Evolutionary conservation across 92 coral and sea anemone species (phyloP), one percentile per base, ranked within the genome.

Genomic region (Phenganax marumi): DNA sequence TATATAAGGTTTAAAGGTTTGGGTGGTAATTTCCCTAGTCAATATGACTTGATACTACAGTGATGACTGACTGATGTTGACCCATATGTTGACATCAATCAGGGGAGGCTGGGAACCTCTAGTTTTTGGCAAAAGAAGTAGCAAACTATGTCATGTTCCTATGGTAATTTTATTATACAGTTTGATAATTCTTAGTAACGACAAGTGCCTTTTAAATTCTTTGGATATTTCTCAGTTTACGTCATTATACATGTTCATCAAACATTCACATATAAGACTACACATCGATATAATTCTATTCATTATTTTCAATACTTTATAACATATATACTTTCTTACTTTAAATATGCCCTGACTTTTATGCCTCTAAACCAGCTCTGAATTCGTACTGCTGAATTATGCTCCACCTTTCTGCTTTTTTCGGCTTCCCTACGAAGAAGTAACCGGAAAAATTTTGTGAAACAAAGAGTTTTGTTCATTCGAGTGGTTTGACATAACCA

Each of bases 361-460:
- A 89, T 87, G 19, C 88, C 97, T 85, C 97, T 89, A 76, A 96
- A 92, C 97, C 99, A 96, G 80, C 96, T 89, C 81, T 96, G 99
- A 66, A 96, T 89, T 80, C 85, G 87, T 4, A 96, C 93, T 0
- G 97, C 90, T 26, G 99, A 89, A 52, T 64, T 74, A 86, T 87
- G 88, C 68, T 96, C 99, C 52, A 71, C 76, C 7, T 54, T 77
- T 11, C 99, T 85, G 49, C 88, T 81, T 16, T 86, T 89, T 80
- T 96, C 99, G 5, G 97, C 97, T 60, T 91, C 97, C 25, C 99
- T 96, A 84, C 33, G 86, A 58, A 60, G 52, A 13, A 33, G 1
- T 17, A 69, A 54, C 55, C 60, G 50, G 52, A 70, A 52, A 46
- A 18, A 83, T 56, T 3, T 6, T 8, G 52, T 50, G 24, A 66